These are phyloP conservation scores for Leucoma salicis DNA, from an alignment of 2,888 invertebrate genomes.

Conservation along the genomic window DNA sequence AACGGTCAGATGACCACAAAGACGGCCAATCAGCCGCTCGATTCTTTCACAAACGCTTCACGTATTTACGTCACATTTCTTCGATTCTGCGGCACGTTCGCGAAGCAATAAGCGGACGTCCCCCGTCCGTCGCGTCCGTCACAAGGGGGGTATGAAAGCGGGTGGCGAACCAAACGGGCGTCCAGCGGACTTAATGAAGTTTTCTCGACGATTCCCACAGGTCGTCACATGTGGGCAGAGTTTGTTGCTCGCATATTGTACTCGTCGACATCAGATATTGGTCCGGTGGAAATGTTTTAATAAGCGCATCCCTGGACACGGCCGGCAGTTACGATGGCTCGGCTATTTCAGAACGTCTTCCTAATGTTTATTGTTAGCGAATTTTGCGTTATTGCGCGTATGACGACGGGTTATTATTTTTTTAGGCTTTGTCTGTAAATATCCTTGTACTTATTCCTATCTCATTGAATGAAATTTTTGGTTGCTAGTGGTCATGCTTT, in stretches of 20 bases:
- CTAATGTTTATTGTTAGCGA: constrained; percentile 80
- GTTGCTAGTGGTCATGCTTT: too few species aligned
- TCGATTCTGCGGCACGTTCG: constrained; percentile 81
- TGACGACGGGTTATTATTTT: too few species aligned
- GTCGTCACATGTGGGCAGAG: constrained; percentile 79
- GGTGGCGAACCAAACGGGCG: constrained; percentile 40
- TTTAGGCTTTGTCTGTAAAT: too few species aligned
- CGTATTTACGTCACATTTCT: constrained; percentile 80
- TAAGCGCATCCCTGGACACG: constrained; percentile 73
- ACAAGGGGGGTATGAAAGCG: constrained; percentile 38
- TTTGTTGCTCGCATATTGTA: constrained; percentile 77
- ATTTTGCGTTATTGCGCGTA: constrained; percentile 73
- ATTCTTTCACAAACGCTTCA: constrained; percentile 69
- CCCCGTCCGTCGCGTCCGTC: constrained; percentile 66
- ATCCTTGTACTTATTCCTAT: too few species aligned
- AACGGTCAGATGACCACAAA: constrained; percentile 76
- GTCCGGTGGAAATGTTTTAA: constrained; percentile 78
- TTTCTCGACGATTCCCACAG: constrained; percentile 82
- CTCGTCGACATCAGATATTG: constrained; percentile 76
- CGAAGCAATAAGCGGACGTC: constrained; percentile 77
- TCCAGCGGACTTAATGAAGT: constrained; percentile 81
- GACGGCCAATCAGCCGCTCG: constrained; percentile 71
- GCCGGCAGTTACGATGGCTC: constrained; percentile 49
- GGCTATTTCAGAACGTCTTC: constrained; percentile 59
- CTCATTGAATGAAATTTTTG: too few species aligned